phyloP scores from a whole-genome alignment of 1,140 invertebrate species.

The Ceratina australensis region DNA sequence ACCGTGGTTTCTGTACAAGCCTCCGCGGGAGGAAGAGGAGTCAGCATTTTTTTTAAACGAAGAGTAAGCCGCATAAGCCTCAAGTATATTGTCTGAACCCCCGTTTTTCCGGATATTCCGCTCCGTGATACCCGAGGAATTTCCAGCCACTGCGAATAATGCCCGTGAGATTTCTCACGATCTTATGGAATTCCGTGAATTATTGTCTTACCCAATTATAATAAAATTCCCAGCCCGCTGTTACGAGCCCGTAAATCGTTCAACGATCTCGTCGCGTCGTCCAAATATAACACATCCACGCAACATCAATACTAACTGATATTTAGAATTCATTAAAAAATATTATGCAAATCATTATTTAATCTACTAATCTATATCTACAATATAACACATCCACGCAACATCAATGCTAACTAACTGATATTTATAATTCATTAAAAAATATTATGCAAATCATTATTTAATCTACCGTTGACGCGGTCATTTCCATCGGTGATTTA shows the following conservation, averaged over 20 bases:
- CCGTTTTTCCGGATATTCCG: slow-evolving; percentile 11
- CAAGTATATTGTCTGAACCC: slow-evolving; percentile 29
- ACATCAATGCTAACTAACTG: no score
- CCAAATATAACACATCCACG: no score
- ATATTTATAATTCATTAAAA: no score
- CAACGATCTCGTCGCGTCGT: not conserved
- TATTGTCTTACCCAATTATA: not conserved
- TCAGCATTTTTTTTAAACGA: slow-evolving; percentile 48
- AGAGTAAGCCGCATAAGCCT: slow-evolving; percentile 37
- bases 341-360: no score
- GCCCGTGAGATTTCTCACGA: not conserved
- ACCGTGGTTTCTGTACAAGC: slow-evolving; percentile 23
- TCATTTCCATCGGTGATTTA: no score
- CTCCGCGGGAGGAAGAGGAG: not conserved
- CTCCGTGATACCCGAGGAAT: slow-evolving; percentile 1
- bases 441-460: no score
- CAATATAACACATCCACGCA: no score
- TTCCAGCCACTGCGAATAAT: not conserved
- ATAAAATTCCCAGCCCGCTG: not conserved
- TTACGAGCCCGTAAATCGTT: not conserved
- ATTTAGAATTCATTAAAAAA: no score
- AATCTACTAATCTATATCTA: no score
- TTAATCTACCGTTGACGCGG: no score
- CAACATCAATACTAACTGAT: no score
- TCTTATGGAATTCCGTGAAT: not conserved